Conservation (phyloP, 2,888 invertebrate genomes). For the Drosophila paucipuncta region DNA sequence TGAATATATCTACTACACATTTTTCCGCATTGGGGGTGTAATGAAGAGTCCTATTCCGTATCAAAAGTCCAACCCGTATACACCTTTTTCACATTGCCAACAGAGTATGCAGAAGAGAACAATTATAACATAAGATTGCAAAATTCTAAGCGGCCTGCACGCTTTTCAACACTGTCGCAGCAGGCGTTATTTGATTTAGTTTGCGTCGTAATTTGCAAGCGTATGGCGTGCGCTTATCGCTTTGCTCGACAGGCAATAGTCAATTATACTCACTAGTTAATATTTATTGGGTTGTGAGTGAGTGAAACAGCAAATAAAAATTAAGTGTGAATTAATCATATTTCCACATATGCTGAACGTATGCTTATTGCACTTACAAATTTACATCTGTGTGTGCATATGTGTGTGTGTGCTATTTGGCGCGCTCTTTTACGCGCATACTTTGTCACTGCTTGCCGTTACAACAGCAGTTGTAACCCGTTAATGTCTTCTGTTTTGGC, state of each 20-base stretch:
- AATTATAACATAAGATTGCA: conserved; percentile 7
- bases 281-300: not conserved
- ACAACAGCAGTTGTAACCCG: conserved; percentile 35
- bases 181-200: conserved; percentile 14
- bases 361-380: not conserved
- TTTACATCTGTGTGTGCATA: not conserved
- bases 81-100: not conserved
- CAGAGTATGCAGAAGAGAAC: not conserved
- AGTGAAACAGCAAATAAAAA: not conserved
- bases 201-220: conserved; percentile 2
- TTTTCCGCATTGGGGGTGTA: not conserved
- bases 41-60: not conserved
- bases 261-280: not conserved
- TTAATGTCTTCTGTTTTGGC: conserved; percentile 10
- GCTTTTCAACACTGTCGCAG: conserved; percentile 34
- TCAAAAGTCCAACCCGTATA: not conserved
- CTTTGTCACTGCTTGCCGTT: not conserved
- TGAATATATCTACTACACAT: not conserved
- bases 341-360: not conserved
- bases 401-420: not conserved
- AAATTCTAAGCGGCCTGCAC: not conserved
- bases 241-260: not conserved
- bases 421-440: conserved; percentile 7
- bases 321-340: not conserved
- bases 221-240: conserved; percentile 13